phyloP scores from a whole-genome alignment of 2,113 vertebrate genomes.

The Lonchura striata region DNA sequence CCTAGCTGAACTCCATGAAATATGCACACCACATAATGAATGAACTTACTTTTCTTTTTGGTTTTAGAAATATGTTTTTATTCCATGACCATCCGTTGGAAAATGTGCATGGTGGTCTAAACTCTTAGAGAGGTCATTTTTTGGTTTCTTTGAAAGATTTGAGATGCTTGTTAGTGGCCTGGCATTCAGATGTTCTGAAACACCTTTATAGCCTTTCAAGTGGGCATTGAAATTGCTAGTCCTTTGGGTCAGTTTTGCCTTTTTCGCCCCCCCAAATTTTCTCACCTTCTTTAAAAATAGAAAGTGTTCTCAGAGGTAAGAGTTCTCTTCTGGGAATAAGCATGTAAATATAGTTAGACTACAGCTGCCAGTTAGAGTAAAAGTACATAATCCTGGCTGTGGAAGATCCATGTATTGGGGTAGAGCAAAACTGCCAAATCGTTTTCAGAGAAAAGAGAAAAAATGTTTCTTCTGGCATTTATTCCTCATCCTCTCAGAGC shows the following conservation, averaged over 20 bases:
- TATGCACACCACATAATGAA: slow-evolving; percentile 30
- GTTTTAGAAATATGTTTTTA: slow-evolving; percentile 54
- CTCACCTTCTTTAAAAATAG: slow-evolving; percentile 17
- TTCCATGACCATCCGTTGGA: slow-evolving; percentile 23
- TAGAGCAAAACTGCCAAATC: not conserved
- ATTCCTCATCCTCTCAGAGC: not conserved
- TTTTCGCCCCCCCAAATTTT: not conserved
- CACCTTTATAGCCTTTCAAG: slow-evolving; percentile 58
- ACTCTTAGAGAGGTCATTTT: slow-evolving; percentile 53
- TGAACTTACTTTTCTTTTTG: slow-evolving; percentile 42
- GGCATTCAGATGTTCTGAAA: slow-evolving; percentile 37
- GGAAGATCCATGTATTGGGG: not conserved
- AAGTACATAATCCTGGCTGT: not conserved
- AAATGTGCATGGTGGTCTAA: slow-evolving; percentile 45
- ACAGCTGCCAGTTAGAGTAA: not conserved
- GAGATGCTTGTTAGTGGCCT: slow-evolving; percentile 19
- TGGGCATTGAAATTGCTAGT: slow-evolving; percentile 6
- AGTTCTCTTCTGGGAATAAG: not conserved
- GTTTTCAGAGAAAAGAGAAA: not conserved
- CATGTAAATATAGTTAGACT: not conserved
- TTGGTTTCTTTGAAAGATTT: slow-evolving; percentile 50
- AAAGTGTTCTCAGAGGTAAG: not conserved
- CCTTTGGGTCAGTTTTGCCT: not conserved
- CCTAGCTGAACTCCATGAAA: slow-evolving; percentile 33
- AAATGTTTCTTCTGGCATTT: not conserved